Conservation (phyloP, 2,888 invertebrate genomes). For the Pyrrhosoma nymphula region DNA sequence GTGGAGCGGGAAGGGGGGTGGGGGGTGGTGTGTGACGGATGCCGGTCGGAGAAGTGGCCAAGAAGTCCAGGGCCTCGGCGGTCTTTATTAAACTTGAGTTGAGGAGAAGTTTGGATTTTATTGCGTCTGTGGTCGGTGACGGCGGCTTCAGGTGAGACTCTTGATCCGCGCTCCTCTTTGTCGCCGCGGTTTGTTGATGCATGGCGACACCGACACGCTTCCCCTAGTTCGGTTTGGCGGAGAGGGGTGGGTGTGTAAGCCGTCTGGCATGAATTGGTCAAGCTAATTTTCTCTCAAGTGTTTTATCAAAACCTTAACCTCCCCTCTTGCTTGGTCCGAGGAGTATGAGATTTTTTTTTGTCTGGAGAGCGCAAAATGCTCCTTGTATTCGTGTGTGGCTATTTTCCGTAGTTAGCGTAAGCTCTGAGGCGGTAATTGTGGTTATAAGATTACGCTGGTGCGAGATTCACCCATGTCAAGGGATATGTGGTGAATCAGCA, state of each 20-base stretch:
- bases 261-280: background rate
- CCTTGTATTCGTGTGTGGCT: too few species aligned
- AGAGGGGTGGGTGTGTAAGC: background rate
- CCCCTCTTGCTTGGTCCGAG: too few species aligned
- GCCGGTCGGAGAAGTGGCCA: background rate
- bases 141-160: background rate
- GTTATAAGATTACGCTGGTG: too few species aligned
- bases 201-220: background rate
- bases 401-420: too few species aligned
- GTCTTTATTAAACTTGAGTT: conserved; percentile 5
- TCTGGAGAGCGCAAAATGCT: too few species aligned
- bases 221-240: background rate
- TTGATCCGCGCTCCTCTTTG: background rate
- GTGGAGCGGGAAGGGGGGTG: background rate
- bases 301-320: too few species aligned
- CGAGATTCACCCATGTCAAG: too few species aligned
- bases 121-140: background rate
- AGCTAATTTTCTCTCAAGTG: background rate
- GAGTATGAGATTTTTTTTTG: too few species aligned
- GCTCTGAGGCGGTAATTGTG: too few species aligned
- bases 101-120: background rate
- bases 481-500: too few species aligned
- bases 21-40: background rate
- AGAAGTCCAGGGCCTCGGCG: background rate
- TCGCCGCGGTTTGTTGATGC: background rate